Evolutionary conservation across 1,140 invertebrate genomes (phyloP).

Genomic region (Reticulitermes speratus): DNA sequence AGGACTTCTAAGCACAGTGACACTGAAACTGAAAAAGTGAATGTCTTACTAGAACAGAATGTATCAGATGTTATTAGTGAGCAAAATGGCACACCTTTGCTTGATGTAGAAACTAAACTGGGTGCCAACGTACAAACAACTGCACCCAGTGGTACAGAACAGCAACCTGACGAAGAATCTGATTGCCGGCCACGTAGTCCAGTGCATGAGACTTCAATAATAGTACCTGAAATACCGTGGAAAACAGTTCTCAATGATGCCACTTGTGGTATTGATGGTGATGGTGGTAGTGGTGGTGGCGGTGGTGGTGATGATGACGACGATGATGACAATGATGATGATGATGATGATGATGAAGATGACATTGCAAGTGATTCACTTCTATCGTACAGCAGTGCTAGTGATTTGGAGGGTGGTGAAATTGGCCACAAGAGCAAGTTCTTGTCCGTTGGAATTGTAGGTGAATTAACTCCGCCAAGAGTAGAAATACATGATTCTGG

Average conservation of each 20-base stretch:
- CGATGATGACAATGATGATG: no score
- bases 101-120: not conserved
- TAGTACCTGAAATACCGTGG: slow-evolving; percentile 66
- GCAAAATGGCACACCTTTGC: not conserved
- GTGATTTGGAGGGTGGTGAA: slow-evolving; percentile 38
- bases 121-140: not conserved
- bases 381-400: slow-evolving; percentile 50
- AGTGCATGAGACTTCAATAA: slow-evolving; percentile 60
- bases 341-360: slow-evolving; percentile 42
- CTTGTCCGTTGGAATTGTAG: not conserved
- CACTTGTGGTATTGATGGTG: not conserved
- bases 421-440: slow-evolving; percentile 30
- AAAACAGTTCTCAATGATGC: slow-evolving; percentile 46
- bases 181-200: slow-evolving; percentile 55
- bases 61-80: not conserved
- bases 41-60: not conserved
- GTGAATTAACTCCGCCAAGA: slow-evolving; percentile 48
- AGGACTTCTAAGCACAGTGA: not conserved
- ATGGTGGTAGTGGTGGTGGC: slow-evolving; percentile 35
- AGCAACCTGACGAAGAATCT: slow-evolving; percentile 42
- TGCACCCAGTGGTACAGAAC: not conserved
- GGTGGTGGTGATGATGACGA: slow-evolving; percentile 32
- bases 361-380: slow-evolving; percentile 63
- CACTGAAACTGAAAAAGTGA: not conserved
- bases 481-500: slow-evolving; percentile 66